Percentiles rank a stretch among this genome's conserved stretches.
These are phyloP conservation scores for Enteromius anoplus DNA, from an alignment of 2,797 vertebrate species.

Conservation along the genomic window DNA sequence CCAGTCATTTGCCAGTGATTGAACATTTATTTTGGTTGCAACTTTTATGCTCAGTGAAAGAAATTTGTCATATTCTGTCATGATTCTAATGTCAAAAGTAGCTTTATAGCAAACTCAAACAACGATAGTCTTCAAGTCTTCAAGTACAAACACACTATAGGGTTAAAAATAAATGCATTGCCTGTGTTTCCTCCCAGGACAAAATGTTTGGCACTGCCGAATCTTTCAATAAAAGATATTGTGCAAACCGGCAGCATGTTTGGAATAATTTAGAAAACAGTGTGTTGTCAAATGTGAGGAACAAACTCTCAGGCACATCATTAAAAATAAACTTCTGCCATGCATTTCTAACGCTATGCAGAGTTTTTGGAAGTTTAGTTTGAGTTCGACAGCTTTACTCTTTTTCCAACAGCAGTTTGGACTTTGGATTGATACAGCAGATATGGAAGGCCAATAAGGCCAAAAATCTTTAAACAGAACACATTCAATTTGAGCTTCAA, in stretches of 20 bases:
- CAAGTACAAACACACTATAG: background rate
- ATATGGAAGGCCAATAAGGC: background rate
- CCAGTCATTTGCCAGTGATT: background rate
- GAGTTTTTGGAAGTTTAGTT: background rate
- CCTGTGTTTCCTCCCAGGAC: background rate
- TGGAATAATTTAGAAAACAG: background rate
- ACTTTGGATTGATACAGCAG: background rate
- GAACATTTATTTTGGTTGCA: background rate
- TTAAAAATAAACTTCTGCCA: background rate
- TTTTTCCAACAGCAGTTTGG: background rate
- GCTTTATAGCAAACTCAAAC: background rate
- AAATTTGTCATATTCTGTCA: background rate
- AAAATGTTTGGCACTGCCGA: background rate
- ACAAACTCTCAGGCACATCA: background rate
- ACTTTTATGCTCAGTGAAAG: background rate
- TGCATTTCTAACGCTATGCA: background rate
- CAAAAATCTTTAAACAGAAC: background rate
- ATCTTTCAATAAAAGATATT: slow-evolving; percentile 3
- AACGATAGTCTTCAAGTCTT: background rate
- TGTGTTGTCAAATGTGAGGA: background rate
- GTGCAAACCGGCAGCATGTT: background rate
- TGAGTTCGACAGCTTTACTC: background rate
- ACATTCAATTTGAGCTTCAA: background rate
- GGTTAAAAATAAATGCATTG: background rate
- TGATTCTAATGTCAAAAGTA: background rate